These are phyloP conservation scores for Trisateles emortualis DNA, from an alignment of 2,888 invertebrate genomes.

Conservation along the genomic window DNA sequence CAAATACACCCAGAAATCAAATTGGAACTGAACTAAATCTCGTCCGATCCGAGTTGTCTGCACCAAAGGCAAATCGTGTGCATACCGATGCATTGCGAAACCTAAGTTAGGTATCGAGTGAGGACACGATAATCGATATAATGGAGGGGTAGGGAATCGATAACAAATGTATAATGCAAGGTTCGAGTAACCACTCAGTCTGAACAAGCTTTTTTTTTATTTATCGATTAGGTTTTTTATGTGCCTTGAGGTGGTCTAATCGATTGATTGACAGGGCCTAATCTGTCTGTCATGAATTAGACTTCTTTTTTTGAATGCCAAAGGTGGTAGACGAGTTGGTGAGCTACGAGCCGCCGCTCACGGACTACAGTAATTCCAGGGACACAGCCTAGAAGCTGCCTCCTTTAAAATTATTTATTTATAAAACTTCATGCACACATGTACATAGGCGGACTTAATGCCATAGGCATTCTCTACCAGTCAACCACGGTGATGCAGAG, in stretches of 20 bases:
- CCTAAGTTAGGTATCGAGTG: constrained; percentile 38
- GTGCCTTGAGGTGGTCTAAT: background rate
- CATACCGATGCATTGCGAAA: constrained; percentile 13
- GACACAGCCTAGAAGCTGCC: too few relatives aligned
- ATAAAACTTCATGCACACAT: too few relatives aligned
- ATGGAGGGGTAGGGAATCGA: constrained; percentile 48
- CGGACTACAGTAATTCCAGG: too few relatives aligned
- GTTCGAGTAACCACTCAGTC: constrained; percentile 3
- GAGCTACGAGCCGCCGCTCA: too few relatives aligned
- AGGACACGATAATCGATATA: constrained; percentile 48
- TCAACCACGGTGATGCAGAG: too few relatives aligned
- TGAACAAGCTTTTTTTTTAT: constrained; percentile 2
- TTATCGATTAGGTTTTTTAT: constrained; percentile 2
- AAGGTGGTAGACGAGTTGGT: too few relatives aligned
- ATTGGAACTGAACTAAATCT: background rate
- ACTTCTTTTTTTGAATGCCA: too few relatives aligned
- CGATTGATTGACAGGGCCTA: too few relatives aligned
- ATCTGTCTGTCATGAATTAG: too few relatives aligned
- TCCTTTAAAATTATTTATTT: too few relatives aligned
- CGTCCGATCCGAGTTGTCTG: background rate
- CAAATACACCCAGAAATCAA: background rate
- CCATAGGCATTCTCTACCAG: too few relatives aligned
- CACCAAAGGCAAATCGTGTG: constrained; percentile 14
- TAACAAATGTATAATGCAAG: constrained; percentile 48
- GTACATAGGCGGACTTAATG: too few relatives aligned